Base-by-base conservation (phyloP, 2,797 vertebrate species). In the Fistularia commersonii region DNA sequence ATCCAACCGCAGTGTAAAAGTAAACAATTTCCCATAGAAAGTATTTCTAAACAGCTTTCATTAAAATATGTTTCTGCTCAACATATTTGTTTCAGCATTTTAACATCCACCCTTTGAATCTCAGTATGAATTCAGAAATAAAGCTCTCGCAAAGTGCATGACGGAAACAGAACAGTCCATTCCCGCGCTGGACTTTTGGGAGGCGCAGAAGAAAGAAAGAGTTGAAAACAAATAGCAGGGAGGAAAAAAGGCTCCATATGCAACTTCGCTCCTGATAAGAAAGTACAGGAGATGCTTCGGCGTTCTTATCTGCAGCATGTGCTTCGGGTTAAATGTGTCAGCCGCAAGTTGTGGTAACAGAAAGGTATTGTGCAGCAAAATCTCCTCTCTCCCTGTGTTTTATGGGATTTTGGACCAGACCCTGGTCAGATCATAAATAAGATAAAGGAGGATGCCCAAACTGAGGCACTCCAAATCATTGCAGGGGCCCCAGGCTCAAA, bases 391-490 rank as follows among this genome's bases (percentile, higher is more conserved):
- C 12, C 53, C 53, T 67, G 54, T 48, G 47, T 69, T 55, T 83
- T 37, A 41, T n/a, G n/a, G 54, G 41, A 53, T 57, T 69, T 60
- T 71, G 77, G 74, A 75, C 55, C 45, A 5, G 61, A 48, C 45
- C 63, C 36, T 54, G 50, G 60, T 63, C 42, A n/a, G 68, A 57
- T 78, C 85, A 66, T 87, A 86, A 90, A 88, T 87, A 84, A 87
- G 66, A 67, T 54, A 15, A 66, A 80, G 67, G 72, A 84, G 74
- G 84, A 87, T 62, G 48, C 51, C 51, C n/a, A 34, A 66, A 64
- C 76, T 65, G 71, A 77, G 80, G 79, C 76, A 60, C 45, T 13
- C 67, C 77, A 70, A 76, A 62, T 14, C 57, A 23, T 51, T 32
- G 41, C 42, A 42, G 64, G 48, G 76, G 64, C 49, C 65, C 63